Conservation (phyloP, 2,113 vertebrate genomes). For the Carettochelys insculpta region DNA sequence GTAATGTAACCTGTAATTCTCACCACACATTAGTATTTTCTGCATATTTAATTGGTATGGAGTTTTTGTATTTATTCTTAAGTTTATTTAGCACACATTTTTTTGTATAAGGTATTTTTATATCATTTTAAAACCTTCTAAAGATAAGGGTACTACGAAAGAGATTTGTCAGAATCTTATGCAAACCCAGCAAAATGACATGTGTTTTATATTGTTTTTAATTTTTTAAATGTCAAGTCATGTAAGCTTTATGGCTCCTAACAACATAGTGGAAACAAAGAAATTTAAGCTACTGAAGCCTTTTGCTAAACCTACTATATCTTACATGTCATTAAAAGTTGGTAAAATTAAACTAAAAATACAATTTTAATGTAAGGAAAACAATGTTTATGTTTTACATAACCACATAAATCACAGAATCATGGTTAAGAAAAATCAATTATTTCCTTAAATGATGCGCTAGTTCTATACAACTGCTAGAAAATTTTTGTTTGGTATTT, state of each 20-base stretch:
- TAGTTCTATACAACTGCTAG: not conserved
- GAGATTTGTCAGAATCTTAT: not conserved
- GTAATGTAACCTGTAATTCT: constrained; percentile 35
- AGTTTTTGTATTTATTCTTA: constrained; percentile 71
- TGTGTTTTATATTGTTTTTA: not conserved
- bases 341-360: not conserved
- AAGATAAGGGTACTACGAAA: not conserved
- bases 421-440: not conserved
- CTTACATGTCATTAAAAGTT: not conserved
- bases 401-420: not conserved
- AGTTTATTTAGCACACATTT: constrained; percentile 51
- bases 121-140: constrained; percentile 9
- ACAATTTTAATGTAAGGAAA: no score
- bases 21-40: constrained; percentile 17
- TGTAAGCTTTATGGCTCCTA: not conserved
- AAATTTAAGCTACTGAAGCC: not conserved
- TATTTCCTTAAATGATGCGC: no score
- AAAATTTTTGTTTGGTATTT: not conserved
- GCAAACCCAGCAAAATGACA: not conserved
- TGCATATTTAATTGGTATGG: constrained; percentile 66
- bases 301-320: not conserved
- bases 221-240: not conserved
- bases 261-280: not conserved
- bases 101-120: constrained; percentile 34
- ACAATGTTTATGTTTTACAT: not conserved